Percentiles rank a stretch among this genome's conserved stretches.
Conservation (phyloP, 2,888 invertebrate genomes). For the Eupithecia inturbata region DNA sequence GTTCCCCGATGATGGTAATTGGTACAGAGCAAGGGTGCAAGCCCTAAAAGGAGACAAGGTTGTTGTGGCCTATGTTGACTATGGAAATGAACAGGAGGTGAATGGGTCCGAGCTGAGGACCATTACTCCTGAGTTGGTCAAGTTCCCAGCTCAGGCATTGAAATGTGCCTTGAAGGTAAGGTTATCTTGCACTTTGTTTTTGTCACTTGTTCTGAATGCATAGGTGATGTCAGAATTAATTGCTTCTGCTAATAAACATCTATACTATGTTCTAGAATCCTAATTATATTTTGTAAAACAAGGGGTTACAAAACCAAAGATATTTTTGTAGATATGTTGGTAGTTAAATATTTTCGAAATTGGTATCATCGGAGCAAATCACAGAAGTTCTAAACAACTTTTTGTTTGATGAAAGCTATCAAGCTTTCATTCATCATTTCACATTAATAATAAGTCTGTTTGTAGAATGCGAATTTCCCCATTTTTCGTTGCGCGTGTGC, state of each 20-base stretch:
- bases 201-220: not conserved
- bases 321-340: too few species aligned
- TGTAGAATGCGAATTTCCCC: not conserved
- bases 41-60: conserved; percentile 84
- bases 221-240: not conserved
- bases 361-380: too few species aligned
- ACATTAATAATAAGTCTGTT: not conserved
- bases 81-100: conserved; percentile 95
- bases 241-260: not conserved
- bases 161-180: conserved; percentile 88
- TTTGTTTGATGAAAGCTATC: too few species aligned
- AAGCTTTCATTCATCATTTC: too few species aligned
- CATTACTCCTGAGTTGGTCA: conserved; percentile 86
- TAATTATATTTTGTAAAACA: not conserved
- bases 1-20: conserved; percentile 91
- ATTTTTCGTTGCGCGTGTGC: not conserved
- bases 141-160: conserved; percentile 89
- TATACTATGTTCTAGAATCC: not conserved
- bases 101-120: conserved; percentile 83
- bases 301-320: not conserved
- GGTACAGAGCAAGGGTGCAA: conserved; percentile 95
- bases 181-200: conserved; percentile 13
- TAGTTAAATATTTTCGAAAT: too few species aligned
- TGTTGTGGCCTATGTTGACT: conserved; percentile 95
- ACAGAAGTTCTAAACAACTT: too few species aligned